Evolutionary conservation across 2,113 vertebrate genomes (phyloP).

Genomic region (Megaceryle torquata): DNA sequence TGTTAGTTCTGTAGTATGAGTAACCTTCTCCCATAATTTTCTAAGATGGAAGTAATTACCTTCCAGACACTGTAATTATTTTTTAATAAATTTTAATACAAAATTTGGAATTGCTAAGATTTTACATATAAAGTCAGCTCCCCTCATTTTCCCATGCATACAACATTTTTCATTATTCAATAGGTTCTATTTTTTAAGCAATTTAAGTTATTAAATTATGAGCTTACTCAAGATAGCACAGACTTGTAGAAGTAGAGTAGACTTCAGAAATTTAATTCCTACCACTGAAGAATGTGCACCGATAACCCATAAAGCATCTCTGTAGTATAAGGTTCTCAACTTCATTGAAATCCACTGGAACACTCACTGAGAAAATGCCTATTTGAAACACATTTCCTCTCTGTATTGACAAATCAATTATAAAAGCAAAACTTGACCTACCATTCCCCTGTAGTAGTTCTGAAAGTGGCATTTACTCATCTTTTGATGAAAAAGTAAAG

Average conservation of each 20-base stretch:
- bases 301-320: background rate
- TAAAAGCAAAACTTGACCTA: background rate
- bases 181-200: background rate
- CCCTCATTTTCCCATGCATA: background rate
- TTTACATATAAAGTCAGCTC: background rate
- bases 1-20: background rate
- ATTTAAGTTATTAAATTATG: background rate
- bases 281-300: background rate
- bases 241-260: constrained; percentile 17
- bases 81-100: background rate
- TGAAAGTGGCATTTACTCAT: background rate
- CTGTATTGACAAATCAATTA: background rate
- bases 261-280: background rate
- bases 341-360: background rate
- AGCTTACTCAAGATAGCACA: background rate
- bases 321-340: background rate
- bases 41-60: background rate
- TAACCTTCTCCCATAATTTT: background rate
- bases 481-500: background rate
- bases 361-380: background rate
- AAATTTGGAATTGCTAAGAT: background rate
- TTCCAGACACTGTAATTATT: background rate
- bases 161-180: background rate
- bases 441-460: background rate
- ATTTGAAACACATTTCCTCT: background rate